A percentile compares a stretch with the other conserved stretches of the same genome.
phyloP scores from a whole-genome alignment of 2,113 vertebrate species.

The Macquaria ambigua region DNA sequence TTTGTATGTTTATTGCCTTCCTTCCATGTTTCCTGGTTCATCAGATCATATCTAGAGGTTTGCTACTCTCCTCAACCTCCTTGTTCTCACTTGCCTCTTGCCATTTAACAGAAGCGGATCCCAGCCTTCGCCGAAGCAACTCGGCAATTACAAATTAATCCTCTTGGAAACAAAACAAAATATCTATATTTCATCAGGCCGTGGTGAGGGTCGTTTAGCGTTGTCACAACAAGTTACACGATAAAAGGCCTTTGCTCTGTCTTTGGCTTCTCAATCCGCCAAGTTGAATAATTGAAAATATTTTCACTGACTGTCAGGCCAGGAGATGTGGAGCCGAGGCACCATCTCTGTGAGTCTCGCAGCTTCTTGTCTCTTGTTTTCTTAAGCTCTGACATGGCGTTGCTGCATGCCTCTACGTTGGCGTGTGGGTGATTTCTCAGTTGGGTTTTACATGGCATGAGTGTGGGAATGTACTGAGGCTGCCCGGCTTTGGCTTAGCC shows the following conservation, averaged over 20 bases:
- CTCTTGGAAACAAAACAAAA: slow-evolving; percentile 62
- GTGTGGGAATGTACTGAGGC: slow-evolving; percentile 45
- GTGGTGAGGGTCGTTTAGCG: slow-evolving; percentile 46
- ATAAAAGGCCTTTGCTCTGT: slow-evolving; percentile 57
- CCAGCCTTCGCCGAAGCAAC: neutral
- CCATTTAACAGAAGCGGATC: slow-evolving; percentile 10
- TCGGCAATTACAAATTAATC: slow-evolving; percentile 62
- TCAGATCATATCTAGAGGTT: neutral
- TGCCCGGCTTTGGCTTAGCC: neutral
- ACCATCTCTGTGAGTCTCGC: slow-evolving; percentile 28
- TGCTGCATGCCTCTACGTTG: slow-evolving; percentile 33
- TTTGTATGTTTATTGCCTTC: neutral
- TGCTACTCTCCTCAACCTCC: neutral
- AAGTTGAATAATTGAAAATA: slow-evolving; percentile 74
- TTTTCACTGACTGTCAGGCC: slow-evolving; percentile 56
- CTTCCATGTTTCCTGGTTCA: neutral
- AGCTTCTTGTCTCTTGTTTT: slow-evolving; percentile 45
- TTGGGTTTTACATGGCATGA: slow-evolving; percentile 43
- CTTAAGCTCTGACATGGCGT: slow-evolving; percentile 59
- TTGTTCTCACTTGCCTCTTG: slow-evolving; percentile 16
- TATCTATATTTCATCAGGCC: slow-evolving; percentile 66
- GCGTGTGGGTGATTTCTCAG: slow-evolving; percentile 52
- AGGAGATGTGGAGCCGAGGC: slow-evolving; percentile 22
- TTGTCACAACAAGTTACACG: slow-evolving; percentile 68
- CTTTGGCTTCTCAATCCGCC: slow-evolving; percentile 37